These are phyloP conservation scores for Linurgus olivaceus DNA, from an alignment of 2,797 vertebrate species.

Conservation along the genomic window DNA sequence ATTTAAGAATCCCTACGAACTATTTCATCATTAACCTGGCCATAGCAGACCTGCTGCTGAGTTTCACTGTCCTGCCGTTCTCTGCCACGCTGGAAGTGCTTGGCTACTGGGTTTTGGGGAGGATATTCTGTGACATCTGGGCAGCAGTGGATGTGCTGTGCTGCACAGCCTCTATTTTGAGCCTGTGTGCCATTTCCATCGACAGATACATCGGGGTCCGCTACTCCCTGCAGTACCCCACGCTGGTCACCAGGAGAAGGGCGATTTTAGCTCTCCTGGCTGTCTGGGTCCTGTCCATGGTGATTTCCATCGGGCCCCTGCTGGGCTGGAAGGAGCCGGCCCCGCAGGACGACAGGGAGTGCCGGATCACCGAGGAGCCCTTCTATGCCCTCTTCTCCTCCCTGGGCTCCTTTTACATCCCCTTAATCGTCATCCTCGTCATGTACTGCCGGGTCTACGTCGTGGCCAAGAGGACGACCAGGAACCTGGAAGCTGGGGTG, in stretches of 20 bases:
- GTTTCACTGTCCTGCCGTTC: conserved; percentile 93
- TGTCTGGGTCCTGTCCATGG: conserved; percentile 90
- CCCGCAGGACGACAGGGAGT: conserved; percentile 88
- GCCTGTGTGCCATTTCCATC: conserved; percentile 95
- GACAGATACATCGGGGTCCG: conserved; percentile 96
- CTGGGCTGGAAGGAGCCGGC: conserved; percentile 96
- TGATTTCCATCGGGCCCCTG: conserved; percentile 95
- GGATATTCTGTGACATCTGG: conserved; percentile 97
- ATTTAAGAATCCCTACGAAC: conserved; percentile 95
- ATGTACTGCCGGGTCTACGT: conserved; percentile 97
- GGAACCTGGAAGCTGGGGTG: conserved; percentile 94
- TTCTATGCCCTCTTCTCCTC: conserved; percentile 98
- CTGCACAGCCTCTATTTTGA: conserved; percentile 97
- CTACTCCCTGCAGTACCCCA: conserved; percentile 92
- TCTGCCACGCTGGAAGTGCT: conserved; percentile 92
- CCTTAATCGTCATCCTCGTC: conserved; percentile 89
- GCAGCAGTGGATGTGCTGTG: conserved; percentile 96
- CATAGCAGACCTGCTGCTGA: conserved; percentile 93
- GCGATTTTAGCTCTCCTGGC: conserved; percentile 89
- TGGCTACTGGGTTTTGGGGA: conserved; percentile 91
- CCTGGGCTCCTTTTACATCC: conserved; percentile 95
- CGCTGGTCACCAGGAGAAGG: conserved; percentile 90
- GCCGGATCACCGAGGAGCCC: conserved; percentile 93
- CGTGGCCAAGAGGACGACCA: conserved; percentile 94
- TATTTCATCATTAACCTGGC: conserved; percentile 97